Evolutionary conservation across 2,113 vertebrate genomes (phyloP).

Genomic region (Saccopteryx leptura): DNA sequence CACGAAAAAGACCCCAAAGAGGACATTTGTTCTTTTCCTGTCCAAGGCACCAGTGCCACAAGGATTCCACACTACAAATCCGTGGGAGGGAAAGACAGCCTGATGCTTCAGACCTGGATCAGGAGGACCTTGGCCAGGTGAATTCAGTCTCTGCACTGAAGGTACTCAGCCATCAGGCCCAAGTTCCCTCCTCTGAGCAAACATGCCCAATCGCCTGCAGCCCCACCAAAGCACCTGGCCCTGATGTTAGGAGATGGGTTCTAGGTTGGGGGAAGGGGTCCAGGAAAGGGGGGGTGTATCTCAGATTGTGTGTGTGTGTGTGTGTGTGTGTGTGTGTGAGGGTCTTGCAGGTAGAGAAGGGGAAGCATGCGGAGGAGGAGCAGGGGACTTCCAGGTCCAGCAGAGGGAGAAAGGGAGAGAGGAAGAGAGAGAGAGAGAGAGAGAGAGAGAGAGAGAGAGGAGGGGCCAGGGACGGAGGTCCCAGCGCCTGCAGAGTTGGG

Average conservation of each 20-base stretch:
- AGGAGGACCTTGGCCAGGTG: not conserved
- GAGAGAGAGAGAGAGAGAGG: no score
- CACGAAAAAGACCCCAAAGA: not conserved
- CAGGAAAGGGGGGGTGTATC: not conserved
- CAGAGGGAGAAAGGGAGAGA: not conserved
- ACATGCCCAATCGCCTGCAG: not conserved
- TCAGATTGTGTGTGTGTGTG: not conserved
- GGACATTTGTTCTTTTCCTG: not conserved
- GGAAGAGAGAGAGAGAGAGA: no score
- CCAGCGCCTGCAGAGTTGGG: not conserved
- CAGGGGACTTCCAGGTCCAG: not conserved
- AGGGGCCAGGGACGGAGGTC: not conserved
- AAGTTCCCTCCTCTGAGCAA: not conserved
- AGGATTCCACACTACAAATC: not conserved
- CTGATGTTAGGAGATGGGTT: no score
- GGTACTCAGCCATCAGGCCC: not conserved
- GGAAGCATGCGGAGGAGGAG: not conserved
- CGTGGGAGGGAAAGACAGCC: not conserved
- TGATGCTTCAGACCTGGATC: not conserved
- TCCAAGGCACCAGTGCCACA: not conserved
- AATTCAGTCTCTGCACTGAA: accelerated
- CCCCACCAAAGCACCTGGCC: not conserved
- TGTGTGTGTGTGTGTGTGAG: no score
- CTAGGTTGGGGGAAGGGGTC: not conserved
- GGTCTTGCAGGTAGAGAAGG: not conserved